Conservation (phyloP, 2,888 invertebrate genomes). For the Meandrusa payeni region DNA sequence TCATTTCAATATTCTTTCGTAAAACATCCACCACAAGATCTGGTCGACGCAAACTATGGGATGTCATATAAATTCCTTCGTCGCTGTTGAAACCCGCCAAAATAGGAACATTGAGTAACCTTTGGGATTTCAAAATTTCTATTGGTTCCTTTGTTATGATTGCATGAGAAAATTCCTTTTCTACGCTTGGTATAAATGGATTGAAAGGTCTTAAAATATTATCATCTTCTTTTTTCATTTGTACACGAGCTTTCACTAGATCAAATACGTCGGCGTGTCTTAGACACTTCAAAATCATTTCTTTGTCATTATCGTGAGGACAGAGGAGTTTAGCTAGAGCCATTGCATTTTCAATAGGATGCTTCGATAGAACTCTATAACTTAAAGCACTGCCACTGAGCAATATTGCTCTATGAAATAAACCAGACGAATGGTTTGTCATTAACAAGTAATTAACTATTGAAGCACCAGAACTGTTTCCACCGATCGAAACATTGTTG, state of each 20-base stretch:
- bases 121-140: constrained; percentile 32
- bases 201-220: constrained; percentile 32
- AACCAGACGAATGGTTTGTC: constrained; percentile 38
- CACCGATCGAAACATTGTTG: constrained; percentile 40
- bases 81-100: constrained; percentile 54
- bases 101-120: constrained; percentile 50
- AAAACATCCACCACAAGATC: constrained; percentile 24
- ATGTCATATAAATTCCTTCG: constrained; percentile 41
- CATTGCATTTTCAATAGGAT: constrained; percentile 31
- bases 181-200: constrained; percentile 56
- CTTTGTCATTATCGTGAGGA: constrained; percentile 24
- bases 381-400: constrained; percentile 38
- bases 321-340: constrained; percentile 30
- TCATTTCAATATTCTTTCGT: constrained; percentile 32
- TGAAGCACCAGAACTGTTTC: constrained; percentile 48
- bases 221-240: constrained; percentile 27
- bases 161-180: constrained; percentile 38
- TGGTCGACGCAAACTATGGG: background rate
- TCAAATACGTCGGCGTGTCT: constrained; percentile 30
- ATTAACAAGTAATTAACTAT: constrained; percentile 43
- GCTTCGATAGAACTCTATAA: constrained; percentile 33
- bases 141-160: constrained; percentile 49
- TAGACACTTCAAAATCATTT: constrained; percentile 30
- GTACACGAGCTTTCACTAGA: constrained; percentile 33
- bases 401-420: constrained; percentile 35